Evolutionary conservation across 2,888 invertebrate genomes (phyloP).

Genomic region (Tenthredo amoena): DNA sequence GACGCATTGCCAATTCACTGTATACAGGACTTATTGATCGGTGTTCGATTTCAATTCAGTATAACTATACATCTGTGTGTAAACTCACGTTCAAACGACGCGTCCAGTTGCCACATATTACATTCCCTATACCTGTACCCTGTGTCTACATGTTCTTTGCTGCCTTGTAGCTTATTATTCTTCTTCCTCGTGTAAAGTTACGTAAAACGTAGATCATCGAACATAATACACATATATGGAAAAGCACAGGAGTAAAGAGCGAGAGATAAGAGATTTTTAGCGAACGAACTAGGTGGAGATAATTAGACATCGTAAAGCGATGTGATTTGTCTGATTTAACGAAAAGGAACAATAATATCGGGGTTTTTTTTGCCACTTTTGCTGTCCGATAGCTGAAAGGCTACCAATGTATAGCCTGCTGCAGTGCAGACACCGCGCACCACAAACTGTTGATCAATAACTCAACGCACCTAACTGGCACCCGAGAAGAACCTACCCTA

Average conservation of each 20-base stretch:
- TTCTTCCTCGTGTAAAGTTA: background rate
- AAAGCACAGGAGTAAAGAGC: background rate
- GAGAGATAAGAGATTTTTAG: background rate
- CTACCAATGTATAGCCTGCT: background rate
- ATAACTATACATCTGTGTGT: background rate
- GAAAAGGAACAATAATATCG: background rate
- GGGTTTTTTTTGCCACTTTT: background rate
- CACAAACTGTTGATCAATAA: slow-evolving; percentile 66
- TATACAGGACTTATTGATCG: background rate
- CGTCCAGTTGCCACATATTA: background rate
- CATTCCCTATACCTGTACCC: background rate
- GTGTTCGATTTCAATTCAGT: background rate
- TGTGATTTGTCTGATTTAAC: background rate
- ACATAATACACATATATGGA: background rate
- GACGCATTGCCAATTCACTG: background rate
- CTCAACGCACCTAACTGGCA: slow-evolving; percentile 57
- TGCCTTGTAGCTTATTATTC: background rate
- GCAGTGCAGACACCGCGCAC: slow-evolving; percentile 14
- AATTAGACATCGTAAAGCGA: background rate
- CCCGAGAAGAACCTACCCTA: slow-evolving; percentile 40
- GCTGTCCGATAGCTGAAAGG: background rate
- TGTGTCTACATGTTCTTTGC: background rate
- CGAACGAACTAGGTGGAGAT: background rate
- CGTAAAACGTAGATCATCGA: background rate
- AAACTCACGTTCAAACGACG: background rate